Evolutionary conservation across 2,113 vertebrate genomes (phyloP), one percentile per base, ranked within the genome.

Genomic region (Solea solea): DNA sequence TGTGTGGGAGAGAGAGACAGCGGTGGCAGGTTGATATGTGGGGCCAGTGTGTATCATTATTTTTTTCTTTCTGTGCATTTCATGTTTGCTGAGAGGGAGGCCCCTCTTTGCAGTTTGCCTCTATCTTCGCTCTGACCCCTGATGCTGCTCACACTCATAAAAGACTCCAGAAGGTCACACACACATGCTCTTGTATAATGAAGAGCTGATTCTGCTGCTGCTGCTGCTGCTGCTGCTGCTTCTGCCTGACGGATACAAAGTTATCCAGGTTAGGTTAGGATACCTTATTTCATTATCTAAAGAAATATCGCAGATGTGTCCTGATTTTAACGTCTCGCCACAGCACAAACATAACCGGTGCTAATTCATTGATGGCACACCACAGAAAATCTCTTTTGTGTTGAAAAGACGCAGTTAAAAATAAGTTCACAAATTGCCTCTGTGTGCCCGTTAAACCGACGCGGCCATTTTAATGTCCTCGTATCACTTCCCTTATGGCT

Each of bases 131-230:
- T 69, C 65, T 74, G 69, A 76, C 81, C 78, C 79, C 72, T 58
- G 75, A 80, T 87, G 80, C 75, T 51, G 68, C 39, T 25, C 48
- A 15, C 65, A 84, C 77, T 77, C 80, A 80, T 66, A 76, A 76
- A 87, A 82, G 75, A 71, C 74, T 74, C 62, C 65, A 80, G 83
- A 80, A 85, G 86, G 88, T 87, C 84, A 86, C 78, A 62, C 78
- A 62, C 81, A 72, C 76, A 81, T 77, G 78, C 81, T 75, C 27
- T 42, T 41, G 69, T 85, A 78, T 82, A 83, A 86, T 90, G 80
- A 74, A 84, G 44, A 16, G 50, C 59, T 80, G 69, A 76, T 74
- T 67, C 66, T 64, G 75, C 51, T 81, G 48, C 63, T 44, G 56
- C 72, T 14, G 6, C 60, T 78, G 25, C 25, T 34, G 53, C 74